These are phyloP conservation scores for Spodoptera littoralis DNA, from an alignment of 2,888 invertebrate genomes.

Conservation along the genomic window DNA sequence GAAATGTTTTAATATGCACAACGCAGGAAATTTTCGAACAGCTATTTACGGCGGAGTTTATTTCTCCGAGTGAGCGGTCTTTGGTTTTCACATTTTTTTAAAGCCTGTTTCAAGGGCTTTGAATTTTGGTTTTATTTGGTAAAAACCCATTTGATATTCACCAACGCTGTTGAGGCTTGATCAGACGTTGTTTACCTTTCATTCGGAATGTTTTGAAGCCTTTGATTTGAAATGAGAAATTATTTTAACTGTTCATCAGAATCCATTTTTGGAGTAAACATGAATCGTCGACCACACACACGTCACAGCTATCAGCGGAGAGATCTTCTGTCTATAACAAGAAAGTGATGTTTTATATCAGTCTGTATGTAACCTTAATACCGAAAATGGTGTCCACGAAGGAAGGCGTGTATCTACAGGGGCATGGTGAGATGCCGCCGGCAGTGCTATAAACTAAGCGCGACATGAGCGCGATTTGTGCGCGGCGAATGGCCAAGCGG, in stretches of 20 bases:
- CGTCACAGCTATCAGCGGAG: slow-evolving; percentile 53
- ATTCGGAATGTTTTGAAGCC: neutral
- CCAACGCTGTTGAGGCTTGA: neutral
- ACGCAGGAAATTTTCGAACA: slow-evolving; percentile 68
- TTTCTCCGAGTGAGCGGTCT: slow-evolving; percentile 39
- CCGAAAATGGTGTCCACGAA: slow-evolving; percentile 75
- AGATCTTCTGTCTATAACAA: slow-evolving; percentile 56
- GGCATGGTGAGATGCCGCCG: slow-evolving; percentile 69
- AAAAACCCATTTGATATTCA: slow-evolving; percentile 1
- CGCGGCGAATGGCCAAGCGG: slow-evolving; percentile 63
- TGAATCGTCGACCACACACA: slow-evolving; percentile 49
- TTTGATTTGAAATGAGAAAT: slow-evolving; percentile 23
- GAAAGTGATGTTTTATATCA: slow-evolving; percentile 57
- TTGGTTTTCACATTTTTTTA: slow-evolving; percentile 12
- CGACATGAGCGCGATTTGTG: slow-evolving; percentile 54
- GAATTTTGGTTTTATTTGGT: neutral
- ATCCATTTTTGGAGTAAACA: slow-evolving; percentile 13
- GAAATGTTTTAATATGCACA: slow-evolving; percentile 77
- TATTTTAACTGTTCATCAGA: slow-evolving; percentile 30
- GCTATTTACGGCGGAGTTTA: slow-evolving; percentile 63
- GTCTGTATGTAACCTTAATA: slow-evolving; percentile 66
- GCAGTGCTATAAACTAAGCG: slow-evolving; percentile 68
- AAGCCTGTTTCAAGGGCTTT: slow-evolving; percentile 1
- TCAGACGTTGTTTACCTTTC: neutral
- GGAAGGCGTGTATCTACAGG: slow-evolving; percentile 65